Evolutionary conservation across 2,797 vertebrate genomes (phyloP).

Genomic region (Trematomus bernacchii): DNA sequence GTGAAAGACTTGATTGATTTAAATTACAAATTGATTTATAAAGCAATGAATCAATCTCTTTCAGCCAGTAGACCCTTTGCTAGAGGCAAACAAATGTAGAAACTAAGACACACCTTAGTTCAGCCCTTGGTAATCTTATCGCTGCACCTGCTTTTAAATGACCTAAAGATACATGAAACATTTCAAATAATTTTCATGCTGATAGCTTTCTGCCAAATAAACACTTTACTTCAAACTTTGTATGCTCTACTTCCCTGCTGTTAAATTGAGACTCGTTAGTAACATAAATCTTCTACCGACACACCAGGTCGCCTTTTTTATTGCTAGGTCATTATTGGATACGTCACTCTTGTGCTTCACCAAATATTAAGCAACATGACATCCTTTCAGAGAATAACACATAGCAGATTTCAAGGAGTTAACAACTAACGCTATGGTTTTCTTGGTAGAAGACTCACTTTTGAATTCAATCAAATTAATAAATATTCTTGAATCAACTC

Average conservation of each 20-base stretch:
- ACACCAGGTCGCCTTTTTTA: background rate
- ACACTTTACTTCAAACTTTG: background rate
- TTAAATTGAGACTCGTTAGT: conserved; percentile 6
- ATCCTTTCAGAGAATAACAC: conserved; percentile 23
- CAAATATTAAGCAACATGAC: conserved; percentile 6
- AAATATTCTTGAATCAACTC: background rate
- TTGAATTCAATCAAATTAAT: background rate
- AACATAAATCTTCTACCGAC: conserved; percentile 4
- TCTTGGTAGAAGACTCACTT: background rate
- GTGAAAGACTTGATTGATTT: background rate
- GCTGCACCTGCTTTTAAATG: conserved; percentile 20
- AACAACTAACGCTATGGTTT: background rate
- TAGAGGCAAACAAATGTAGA: conserved; percentile 6
- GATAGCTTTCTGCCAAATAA: background rate
- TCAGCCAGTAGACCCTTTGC: background rate
- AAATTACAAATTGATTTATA: conserved; percentile 2
- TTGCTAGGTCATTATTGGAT: background rate
- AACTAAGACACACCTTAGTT: conserved; percentile 26
- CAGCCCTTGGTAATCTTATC: conserved; percentile 22
- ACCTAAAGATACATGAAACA: conserved; percentile 13
- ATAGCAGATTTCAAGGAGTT: background rate
- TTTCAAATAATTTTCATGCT: background rate
- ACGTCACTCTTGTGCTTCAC: background rate
- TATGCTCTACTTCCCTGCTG: background rate
- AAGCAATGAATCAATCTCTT: background rate